These are phyloP conservation scores for Cyphomyrus plagiostoma DNA, from an alignment of 2,113 vertebrate genomes.

Conservation along the genomic window DNA sequence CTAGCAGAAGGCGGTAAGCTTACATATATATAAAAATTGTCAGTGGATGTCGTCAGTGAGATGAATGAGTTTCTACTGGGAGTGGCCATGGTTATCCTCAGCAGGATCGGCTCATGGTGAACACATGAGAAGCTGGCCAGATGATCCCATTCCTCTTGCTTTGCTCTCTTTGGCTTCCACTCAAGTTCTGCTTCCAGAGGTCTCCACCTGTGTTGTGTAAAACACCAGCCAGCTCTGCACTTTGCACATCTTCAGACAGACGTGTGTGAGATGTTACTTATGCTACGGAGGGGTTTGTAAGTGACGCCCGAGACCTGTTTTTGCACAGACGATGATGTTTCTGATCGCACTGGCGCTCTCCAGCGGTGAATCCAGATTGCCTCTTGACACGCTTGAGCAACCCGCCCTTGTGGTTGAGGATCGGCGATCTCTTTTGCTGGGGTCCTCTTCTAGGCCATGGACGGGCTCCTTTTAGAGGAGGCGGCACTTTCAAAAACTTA, in stretches of 20 bases:
- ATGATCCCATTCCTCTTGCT: neutral
- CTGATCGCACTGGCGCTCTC: neutral
- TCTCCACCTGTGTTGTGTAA: neutral
- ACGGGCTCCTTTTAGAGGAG: slow-evolving; percentile 18
- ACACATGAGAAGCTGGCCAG: neutral
- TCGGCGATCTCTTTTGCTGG: slow-evolving; percentile 33
- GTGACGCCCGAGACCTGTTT: neutral
- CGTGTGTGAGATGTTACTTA: neutral
- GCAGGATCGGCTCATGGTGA: neutral
- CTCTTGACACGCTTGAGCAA: slow-evolving; percentile 34
- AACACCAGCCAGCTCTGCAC: neutral
- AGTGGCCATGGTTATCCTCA: neutral
- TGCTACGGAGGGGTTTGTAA: neutral
- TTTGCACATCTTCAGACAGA: neutral
- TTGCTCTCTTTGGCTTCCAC: neutral
- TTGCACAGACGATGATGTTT: neutral
- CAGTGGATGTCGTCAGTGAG: too few relatives aligned
- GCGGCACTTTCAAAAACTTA: slow-evolving; percentile 30
- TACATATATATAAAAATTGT: too few relatives aligned
- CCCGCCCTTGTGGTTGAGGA: slow-evolving; percentile 24
- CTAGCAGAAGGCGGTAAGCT: too few relatives aligned
- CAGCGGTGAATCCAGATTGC: neutral
- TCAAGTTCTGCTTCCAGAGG: neutral
- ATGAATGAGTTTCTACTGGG: neutral
- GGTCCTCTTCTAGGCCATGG: slow-evolving; percentile 13